Percentiles rank a stretch among this genome's conserved stretches.
Conservation (phyloP, 2,888 invertebrate genomes). For the Piscicola geometra region DNA sequence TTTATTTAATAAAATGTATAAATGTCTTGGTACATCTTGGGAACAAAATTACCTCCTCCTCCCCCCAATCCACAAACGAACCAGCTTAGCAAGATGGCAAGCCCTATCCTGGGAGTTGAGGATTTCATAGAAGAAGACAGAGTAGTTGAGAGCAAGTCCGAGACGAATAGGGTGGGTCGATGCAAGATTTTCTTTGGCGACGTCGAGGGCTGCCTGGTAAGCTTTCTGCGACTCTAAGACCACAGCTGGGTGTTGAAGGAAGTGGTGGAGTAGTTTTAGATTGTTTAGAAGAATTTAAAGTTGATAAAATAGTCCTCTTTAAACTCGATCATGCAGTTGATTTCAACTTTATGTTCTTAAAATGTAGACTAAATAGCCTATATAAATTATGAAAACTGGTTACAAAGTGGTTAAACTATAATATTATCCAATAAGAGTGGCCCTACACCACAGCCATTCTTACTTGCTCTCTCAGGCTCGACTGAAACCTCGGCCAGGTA, state of each 20-base stretch:
- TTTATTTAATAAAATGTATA: too few species aligned
- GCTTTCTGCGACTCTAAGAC: conserved; percentile 37
- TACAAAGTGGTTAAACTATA: not conserved
- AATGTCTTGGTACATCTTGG: too few species aligned
- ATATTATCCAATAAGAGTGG: not conserved
- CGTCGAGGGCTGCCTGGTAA: conserved; percentile 55
- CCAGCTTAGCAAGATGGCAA: conserved; percentile 99
- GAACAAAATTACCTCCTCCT: too few species aligned
- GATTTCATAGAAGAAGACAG: conserved; percentile 99
- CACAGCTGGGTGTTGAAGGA: conserved; percentile 30
- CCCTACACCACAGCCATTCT: too few species aligned
- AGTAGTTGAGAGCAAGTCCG: conserved; percentile 98
- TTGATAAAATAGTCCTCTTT: too few species aligned
- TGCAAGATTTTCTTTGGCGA: conserved; percentile 96
- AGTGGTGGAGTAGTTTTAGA: not conserved
- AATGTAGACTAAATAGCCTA: too few species aligned
- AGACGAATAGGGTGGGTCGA: conserved; percentile 98
- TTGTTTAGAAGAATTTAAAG: too few species aligned
- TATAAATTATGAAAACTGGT: not conserved
- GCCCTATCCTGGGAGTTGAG: conserved; percentile 97
- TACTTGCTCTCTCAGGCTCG: conserved; percentile 77
- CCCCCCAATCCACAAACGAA: too few species aligned
- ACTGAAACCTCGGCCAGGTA: conserved; percentile 98
- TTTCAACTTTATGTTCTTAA: too few species aligned
- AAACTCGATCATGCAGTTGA: too few species aligned